phyloP scores from a whole-genome alignment of 2,888 invertebrate genomes.

The Mythimna loreyi region DNA sequence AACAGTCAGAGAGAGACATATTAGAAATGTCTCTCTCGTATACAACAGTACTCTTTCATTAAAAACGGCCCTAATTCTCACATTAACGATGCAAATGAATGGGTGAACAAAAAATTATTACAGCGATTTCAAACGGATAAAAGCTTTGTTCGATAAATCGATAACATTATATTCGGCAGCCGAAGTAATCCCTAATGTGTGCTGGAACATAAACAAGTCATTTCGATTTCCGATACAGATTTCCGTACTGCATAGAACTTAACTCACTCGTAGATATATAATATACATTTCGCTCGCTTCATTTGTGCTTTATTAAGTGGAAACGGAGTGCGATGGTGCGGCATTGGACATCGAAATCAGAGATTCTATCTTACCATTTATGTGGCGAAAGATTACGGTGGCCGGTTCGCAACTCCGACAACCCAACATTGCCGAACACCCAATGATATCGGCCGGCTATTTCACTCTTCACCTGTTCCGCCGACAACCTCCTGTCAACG shows the following conservation, averaged over 20 bases:
- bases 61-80: not conserved
- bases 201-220: constrained; percentile 66
- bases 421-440: constrained; percentile 39
- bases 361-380: constrained; percentile 63
- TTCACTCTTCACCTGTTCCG: constrained; percentile 59
- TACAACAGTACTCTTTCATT: too few species aligned
- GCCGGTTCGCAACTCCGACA: constrained; percentile 35
- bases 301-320: constrained; percentile 86
- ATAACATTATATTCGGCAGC: constrained; percentile 2
- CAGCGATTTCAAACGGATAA: constrained; percentile 8
- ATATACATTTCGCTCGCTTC: constrained; percentile 82
- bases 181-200: constrained; percentile 40
- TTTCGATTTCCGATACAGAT: constrained; percentile 69
- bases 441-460: constrained; percentile 56
- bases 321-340: constrained; percentile 72
- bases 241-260: constrained; percentile 61
- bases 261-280: constrained; percentile 70
- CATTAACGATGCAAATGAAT: not conserved
- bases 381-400: constrained; percentile 65
- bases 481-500: constrained; percentile 28
- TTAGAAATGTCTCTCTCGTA: too few species aligned
- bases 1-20: too few species aligned
- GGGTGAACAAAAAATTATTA: not conserved
- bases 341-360: constrained; percentile 63
- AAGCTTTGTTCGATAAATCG: not conserved